Percentiles rank a stretch among this genome's conserved stretches.
Evolutionary conservation across 2,888 invertebrate species (phyloP).

Genomic region (Lamellibrachia satsuma): DNA sequence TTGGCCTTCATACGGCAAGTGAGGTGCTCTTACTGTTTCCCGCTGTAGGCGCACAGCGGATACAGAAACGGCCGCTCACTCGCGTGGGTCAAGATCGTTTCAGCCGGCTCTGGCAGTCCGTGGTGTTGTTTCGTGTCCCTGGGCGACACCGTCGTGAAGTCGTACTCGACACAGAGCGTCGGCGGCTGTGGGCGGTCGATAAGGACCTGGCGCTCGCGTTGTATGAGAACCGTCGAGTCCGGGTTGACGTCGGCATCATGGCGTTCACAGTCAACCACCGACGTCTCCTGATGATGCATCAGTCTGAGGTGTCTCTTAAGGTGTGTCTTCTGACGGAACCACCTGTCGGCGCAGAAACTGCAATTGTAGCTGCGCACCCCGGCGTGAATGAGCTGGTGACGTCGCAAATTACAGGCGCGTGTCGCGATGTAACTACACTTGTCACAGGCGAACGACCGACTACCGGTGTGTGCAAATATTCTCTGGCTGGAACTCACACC

Average conservation of each 20-base stretch:
- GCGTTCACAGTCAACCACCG: constrained; percentile 53
- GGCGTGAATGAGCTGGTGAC: constrained; percentile 58
- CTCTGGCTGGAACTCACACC: not conserved
- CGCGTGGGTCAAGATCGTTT: constrained; percentile 56
- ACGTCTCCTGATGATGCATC: constrained; percentile 54
- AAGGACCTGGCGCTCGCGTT: constrained; percentile 46
- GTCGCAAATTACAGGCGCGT: constrained; percentile 60
- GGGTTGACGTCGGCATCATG: constrained; percentile 60
- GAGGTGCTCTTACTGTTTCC: constrained; percentile 61
- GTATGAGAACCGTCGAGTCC: constrained; percentile 59
- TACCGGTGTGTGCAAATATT: constrained; percentile 46
- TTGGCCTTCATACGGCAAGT: constrained; percentile 46
- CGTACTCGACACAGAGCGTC: constrained; percentile 52
- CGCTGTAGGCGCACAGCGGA: constrained; percentile 57
- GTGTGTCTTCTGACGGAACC: constrained; percentile 62
- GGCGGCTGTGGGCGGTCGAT: not conserved
- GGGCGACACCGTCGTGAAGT: constrained; percentile 50
- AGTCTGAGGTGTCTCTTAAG: constrained; percentile 60
- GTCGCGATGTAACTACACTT: constrained; percentile 55
- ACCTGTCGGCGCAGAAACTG: constrained; percentile 47
- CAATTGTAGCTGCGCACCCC: constrained; percentile 54
- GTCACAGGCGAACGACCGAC: constrained; percentile 49
- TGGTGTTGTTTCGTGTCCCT: constrained; percentile 59
- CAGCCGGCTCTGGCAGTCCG: constrained; percentile 61
- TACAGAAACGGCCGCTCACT: constrained; percentile 59